Conservation (phyloP, 2,888 invertebrate genomes). For the Nephrotoma guestfalica region DNA sequence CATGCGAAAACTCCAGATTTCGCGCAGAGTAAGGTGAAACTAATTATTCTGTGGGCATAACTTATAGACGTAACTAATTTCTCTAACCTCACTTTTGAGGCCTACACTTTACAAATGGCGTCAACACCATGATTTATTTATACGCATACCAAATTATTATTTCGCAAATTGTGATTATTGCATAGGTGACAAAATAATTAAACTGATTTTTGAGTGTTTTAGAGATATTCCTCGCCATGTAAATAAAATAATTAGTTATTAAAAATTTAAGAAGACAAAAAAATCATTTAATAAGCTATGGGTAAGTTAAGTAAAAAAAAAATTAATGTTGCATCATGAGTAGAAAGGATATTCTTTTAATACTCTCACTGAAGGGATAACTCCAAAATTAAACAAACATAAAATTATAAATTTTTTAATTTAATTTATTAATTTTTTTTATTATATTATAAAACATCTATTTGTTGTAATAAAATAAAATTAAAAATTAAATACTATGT, state of each 20-base stretch:
- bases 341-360: not conserved
- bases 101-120: no score
- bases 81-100: no score
- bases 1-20: no score
- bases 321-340: not conserved
- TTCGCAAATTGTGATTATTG: not conserved
- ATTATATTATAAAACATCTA: not conserved
- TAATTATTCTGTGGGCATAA: no score
- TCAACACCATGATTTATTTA: no score
- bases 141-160: not conserved
- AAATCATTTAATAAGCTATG: not conserved
- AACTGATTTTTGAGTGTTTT: not conserved
- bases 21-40: no score
- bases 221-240: not conserved
- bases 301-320: not conserved
- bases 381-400: not conserved
- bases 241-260: not conserved
- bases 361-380: not conserved
- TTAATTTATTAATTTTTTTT: not conserved
- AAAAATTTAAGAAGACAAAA: not conserved
- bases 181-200: not conserved
- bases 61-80: no score
- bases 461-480: not conserved
- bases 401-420: not conserved
- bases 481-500: not conserved